These are phyloP conservation scores for Cheilinus undulatus DNA, from an alignment of 2,113 vertebrate species.

Conservation along the genomic window DNA sequence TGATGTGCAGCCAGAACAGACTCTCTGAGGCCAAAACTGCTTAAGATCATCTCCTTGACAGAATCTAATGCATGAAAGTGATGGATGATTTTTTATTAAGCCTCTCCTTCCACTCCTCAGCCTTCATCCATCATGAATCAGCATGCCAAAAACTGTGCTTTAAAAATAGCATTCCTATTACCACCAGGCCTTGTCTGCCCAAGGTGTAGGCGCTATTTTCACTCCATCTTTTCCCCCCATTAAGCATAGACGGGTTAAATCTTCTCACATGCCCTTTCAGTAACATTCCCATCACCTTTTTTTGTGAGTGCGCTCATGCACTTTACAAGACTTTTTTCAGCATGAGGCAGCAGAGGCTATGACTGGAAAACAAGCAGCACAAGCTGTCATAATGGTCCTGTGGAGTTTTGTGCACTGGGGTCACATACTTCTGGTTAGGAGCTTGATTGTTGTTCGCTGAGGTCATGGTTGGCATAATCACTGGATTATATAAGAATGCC, in stretches of 20 bases:
- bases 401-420: constrained; percentile 48
- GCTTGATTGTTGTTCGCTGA: constrained; percentile 65
- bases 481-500: constrained; percentile 65
- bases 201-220: constrained; percentile 30
- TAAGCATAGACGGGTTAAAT: constrained; percentile 12
- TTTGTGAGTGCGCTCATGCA: constrained; percentile 24
- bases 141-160: constrained; percentile 14
- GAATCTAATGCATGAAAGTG: constrained; percentile 32
- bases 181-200: constrained; percentile 41
- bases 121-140: constrained; percentile 46
- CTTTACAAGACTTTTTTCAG: constrained; percentile 37
- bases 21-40: constrained; percentile 40
- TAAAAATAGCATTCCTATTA: constrained; percentile 44
- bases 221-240: constrained; percentile 12
- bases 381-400: constrained; percentile 28
- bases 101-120: constrained; percentile 12
- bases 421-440: constrained; percentile 65
- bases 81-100: constrained; percentile 31
- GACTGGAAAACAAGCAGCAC: constrained; percentile 49
- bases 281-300: background rate
- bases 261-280: constrained; percentile 14
- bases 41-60: constrained; percentile 34
- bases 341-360: constrained; percentile 39
- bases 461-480: constrained; percentile 68
- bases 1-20: constrained; percentile 73